Evolutionary conservation across 2,113 vertebrate genomes (phyloP), one percentile per base, ranked within the genome.

Genomic region (Sphaerodactylus townsendi): DNA sequence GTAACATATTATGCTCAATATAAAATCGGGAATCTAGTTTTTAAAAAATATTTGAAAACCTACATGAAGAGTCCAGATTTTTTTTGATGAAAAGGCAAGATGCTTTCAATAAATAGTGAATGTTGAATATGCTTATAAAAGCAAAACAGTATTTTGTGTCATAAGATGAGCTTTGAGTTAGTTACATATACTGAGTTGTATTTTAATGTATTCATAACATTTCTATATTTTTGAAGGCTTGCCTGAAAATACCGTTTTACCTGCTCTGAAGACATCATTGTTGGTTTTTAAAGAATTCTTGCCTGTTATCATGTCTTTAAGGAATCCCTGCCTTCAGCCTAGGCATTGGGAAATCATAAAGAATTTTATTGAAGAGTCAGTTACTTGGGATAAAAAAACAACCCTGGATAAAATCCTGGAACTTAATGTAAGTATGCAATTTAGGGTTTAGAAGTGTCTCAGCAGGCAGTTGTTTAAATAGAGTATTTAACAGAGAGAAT

Each of bases 281-380:
- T 65, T 72, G n/a, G 88, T 94, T 66, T 96, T 96, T 86, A 96
- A 92, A 79, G 93, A 92, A 73, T 90, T 87, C 14, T 81, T 96
- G 30, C 94, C 96, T 1, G 84, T 94, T 33, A 92, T 95, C 68
- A 86, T 76, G 11, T 93, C 93, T 25, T 84, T 96, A 59, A 90
- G 92, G 23, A 96, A 95, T 80, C 93, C 94, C 0, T 92, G 72
- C 81, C 94, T 96, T 68, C 93, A 93, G 72, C 80, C 74, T 4
- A 83, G 93, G 46, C 95, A 96, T 39, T 96, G 94, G 94, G 90
- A 92, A 7, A 59, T 68, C 14, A 90, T 96, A 62, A 89, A 92
- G 48, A 88, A 85, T 69, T 87, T 89, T 33, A 86, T 87, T 17
- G 94, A 94, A 2, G 87, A 90, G 64, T 85, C 91, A 1, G 7